Base-by-base conservation (phyloP, 2,113 vertebrate genomes). In the Atlantisia rogersi region DNA sequence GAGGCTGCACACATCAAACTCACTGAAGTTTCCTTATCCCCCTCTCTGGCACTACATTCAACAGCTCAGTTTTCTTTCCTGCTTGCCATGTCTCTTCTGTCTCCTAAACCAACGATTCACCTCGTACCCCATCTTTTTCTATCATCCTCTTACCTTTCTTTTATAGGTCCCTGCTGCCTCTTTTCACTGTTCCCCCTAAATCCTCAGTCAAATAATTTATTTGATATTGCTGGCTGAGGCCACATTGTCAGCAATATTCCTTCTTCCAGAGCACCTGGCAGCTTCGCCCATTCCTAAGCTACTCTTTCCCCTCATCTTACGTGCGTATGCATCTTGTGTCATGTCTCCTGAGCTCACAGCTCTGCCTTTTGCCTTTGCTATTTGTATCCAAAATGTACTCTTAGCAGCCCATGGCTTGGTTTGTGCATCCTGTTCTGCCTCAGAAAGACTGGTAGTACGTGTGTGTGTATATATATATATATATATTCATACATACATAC, bases 371-470 rank as follows among this genome's bases (percentile, higher is more conserved):
- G 42, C 32, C 26, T 75, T 88, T 81, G 40, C 37, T 48, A 62
- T 59, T 67, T 46, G 22, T 39, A 70, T 11, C 21, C 39, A 32
- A 29, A 48, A 32, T 11, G 31, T 11, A 18, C 50, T 56, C n/a
- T 5, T 24, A n/a, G 40, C 52, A 53, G 48, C 1, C 59, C 40
- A 5, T 56, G 50, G 15, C 14, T 3, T 22, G 1, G 0, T 53
- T 53, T 77, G 10, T 58, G 22, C 29, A 20, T 53, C 11, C 46
- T 65, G 7, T 58, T 79, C 14, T 87, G 64, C 78, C 63, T 74
- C 26, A 26, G 22, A 67, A 20, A 58, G 52, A 6, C 14, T 70
- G 15, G 12, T 71, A 19, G 37, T 70, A 4, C 14, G 20, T 46
- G 44, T 46, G 13, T 44, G 13, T 44, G 7, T 17, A 44, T 44